Base-by-base conservation (phyloP, 2,113 vertebrate genomes). In the Perca schrenkii region DNA sequence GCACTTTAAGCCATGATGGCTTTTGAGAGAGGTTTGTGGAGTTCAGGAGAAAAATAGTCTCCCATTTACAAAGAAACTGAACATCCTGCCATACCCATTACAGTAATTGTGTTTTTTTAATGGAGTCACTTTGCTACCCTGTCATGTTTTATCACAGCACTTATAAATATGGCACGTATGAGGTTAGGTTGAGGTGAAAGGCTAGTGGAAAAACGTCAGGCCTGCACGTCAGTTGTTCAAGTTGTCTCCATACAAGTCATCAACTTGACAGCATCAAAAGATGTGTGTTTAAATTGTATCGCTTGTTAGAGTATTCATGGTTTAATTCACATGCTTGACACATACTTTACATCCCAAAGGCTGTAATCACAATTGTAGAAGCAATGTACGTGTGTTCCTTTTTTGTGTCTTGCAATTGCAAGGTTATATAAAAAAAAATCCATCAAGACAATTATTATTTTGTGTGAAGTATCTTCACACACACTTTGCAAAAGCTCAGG, bases 71-170 rank as follows among this genome's bases (percentile, higher is more conserved):
- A 43, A 74, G 64, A 77, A 82, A 79, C 58, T 28, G n/a, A 61
- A 46, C 21, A 8, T 70, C 63, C 25, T 76, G 22, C 77, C 25
- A 74, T 49, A 73, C 40, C 83, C 72, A 88, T 88, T 91, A 86
- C 22, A 49, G 64, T 84, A 75, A 88, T 90, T 79, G 28, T 17
- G 3, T 85, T 89, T 87, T 34, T 89, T 77, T 79, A 67, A 86
- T 84, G 31, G 62, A 77, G 68, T 43, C 1, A 25, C 77, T 83
- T 82, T 86, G 60, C 43, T 74, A 34, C 57, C 43, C 52, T 67
- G 60, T 82, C 52, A 60, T 72, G 65, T 88, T 90, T 91, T 62
- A 90, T 85, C 60, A 43, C 60, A 0, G 12, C 56, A 40, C 36
- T 84, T 82, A 49, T 80, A 79, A 79, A 53, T 28, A 74, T 34